Base-by-base conservation (phyloP, 2,113 vertebrate genomes). In the Urocolius indicus region DNA sequence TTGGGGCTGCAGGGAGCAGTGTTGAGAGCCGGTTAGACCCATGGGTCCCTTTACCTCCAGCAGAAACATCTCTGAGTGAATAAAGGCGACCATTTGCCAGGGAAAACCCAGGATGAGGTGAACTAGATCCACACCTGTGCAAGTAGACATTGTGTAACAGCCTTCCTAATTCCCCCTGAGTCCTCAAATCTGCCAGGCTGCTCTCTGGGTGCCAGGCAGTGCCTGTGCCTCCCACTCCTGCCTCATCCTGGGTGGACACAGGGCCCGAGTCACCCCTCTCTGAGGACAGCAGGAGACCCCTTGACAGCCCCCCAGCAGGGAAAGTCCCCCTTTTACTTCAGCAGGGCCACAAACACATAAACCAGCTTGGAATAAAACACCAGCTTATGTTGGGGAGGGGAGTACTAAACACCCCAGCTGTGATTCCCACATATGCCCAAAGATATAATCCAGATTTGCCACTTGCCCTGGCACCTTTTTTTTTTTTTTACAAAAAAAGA, bases 371-470 rank as follows among this genome's bases (percentile, higher is more conserved):
- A 52, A 52, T 57, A 89, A 85, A 93, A 76, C 49, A 68, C 2
- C 52, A 63, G 92, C 67, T 95, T 89, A 67, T 14, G 22, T 3
- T 55, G 52, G 55, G 67, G 49, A 85, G 38, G 41, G 62, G 27
- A 52, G 51, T 54, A 81, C 19, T 80, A 48, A 94, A 86, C 89
- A 84, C 62, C 66, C 82, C 48, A 67, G 74, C 83, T 12, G 22
- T 78, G 51, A 74, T 79, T 92, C 54, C 72, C 78, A 91, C 96
- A 95, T 95, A 97, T 95, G 96, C 61, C 93, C 32, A 43, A 67
- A 89, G 75, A 61, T 91, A 92, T 97, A 97, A 97, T 98, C 96
- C 95, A 93, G 95, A 89, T 96, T 94, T 96, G 66, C 78, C 90
- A 26, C 80, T 95, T 87, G 63, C 52, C 59, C 71, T 77, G 66